A percentile compares a stretch with the other conserved stretches of the same genome.
Evolutionary conservation across 2,888 invertebrate species (phyloP).

Genomic region (Cantharis lateralis): DNA sequence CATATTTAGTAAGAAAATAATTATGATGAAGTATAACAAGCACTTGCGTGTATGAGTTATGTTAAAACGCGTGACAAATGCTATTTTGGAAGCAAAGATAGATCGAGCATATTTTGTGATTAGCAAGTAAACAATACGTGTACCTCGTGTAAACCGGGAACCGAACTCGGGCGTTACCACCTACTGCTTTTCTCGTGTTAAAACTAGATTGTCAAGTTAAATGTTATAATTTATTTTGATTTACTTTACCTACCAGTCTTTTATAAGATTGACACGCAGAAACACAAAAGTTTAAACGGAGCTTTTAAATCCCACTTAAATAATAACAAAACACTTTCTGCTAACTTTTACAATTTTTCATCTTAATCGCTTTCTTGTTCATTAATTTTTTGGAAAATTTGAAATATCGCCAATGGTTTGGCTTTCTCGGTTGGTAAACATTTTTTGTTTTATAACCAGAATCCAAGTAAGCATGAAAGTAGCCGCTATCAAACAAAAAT

Average conservation of each 20-base stretch:
- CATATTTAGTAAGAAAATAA: background rate
- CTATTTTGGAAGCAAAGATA: background rate
- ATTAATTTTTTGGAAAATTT: no score
- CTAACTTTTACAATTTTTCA: background rate
- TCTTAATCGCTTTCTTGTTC: background rate
- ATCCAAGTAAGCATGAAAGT: no score
- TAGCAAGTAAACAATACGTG: constrained; percentile 3
- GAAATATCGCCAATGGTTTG: no score
- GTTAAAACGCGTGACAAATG: constrained; percentile 4
- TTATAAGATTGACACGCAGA: background rate
- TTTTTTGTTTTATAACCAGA: no score
- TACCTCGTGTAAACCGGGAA: constrained; percentile 1
- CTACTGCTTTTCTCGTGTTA: background rate
- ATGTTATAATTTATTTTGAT: constrained; percentile 3
- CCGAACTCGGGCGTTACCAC: background rate
- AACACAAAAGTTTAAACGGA: background rate
- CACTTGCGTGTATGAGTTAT: background rate
- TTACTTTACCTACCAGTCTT: background rate
- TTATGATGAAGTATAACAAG: background rate
- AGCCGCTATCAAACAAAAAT: background rate
- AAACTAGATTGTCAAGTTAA: constrained; percentile 1
- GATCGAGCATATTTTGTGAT: constrained; percentile 1
- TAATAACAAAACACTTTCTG: background rate
- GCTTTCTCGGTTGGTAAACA: no score
- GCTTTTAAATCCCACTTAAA: background rate